Percentiles rank a stretch among this genome's conserved stretches.
Evolutionary conservation across 64 coral and sea anemone genomes (phyloP).

Genomic region (Exaiptasia diaphana): DNA sequence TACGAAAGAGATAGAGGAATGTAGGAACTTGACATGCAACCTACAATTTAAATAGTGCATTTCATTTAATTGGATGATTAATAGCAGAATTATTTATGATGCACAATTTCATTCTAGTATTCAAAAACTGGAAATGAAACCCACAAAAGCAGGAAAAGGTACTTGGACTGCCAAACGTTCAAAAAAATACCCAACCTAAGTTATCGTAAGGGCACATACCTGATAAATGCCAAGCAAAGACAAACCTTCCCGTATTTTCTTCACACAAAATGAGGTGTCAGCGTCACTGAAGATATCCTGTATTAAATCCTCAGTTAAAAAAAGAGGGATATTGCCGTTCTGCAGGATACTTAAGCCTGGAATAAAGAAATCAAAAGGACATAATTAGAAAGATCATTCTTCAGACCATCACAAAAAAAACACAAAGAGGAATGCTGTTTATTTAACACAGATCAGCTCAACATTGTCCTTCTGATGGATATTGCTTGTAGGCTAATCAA

Average conservation of each 20-base stretch:
- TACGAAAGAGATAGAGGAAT: too few relatives aligned
- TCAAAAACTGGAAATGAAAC: background rate
- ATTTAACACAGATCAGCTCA: too few relatives aligned
- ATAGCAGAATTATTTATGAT: too few relatives aligned
- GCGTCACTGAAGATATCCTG: conserved; percentile 15
- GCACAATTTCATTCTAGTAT: too few relatives aligned
- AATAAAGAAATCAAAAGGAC: background rate
- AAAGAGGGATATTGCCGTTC: conserved; percentile 53
- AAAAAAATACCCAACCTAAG: too few relatives aligned
- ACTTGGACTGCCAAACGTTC: background rate
- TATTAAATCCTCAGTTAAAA: conserved; percentile 48
- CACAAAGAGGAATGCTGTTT: too few relatives aligned
- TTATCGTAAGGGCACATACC: too few relatives aligned
- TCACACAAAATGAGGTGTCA: conserved; percentile 13
- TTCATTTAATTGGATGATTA: too few relatives aligned
- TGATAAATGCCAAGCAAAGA: conserved; percentile 50
- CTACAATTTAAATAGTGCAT: too few relatives aligned
- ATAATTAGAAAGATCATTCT: conserved; percentile 1
- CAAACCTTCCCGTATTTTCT: conserved; percentile 42
- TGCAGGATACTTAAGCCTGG: conserved; percentile 59
- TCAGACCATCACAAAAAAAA: conserved; percentile 42
- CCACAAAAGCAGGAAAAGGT: background rate
- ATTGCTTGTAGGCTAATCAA: too few relatives aligned
- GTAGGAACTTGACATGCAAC: too few relatives aligned
- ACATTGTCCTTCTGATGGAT: too few relatives aligned